A percentile compares a stretch with the other conserved stretches of the same genome.
phyloP scores from a whole-genome alignment of 1,140 invertebrate species.

The Acromyrmex heyeri region DNA sequence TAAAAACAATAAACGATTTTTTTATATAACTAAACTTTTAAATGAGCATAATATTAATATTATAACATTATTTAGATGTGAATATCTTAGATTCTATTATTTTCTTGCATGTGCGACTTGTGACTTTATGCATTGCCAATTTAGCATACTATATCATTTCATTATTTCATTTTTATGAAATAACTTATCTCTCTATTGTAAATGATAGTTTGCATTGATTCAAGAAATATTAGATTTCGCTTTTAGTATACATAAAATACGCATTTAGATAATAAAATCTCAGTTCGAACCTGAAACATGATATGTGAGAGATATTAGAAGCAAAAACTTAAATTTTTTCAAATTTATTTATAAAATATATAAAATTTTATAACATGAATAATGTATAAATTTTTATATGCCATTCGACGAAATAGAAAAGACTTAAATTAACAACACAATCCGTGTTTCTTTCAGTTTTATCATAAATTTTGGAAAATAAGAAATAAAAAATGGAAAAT shows the following conservation, averaged over 20 bases:
- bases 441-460: neutral
- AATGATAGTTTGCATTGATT: neutral
- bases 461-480: neutral
- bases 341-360: conserved; percentile 15
- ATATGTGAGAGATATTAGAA: neutral
- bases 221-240: neutral
- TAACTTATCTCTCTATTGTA: neutral
- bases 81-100: neutral
- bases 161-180: neutral
- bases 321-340: neutral
- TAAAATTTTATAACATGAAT: neutral
- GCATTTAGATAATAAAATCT: neutral
- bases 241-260: neutral
- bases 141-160: neutral
- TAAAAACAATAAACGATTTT: neutral
- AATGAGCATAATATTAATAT: neutral
- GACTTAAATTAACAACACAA: too few species aligned
- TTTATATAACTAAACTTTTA: neutral
- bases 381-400: neutral
- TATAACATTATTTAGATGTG: neutral
- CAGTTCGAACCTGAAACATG: neutral
- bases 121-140: neutral
- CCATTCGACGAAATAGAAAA: neutral
- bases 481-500: neutral
- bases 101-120: neutral